Base-by-base conservation (phyloP, 2,797 vertebrate species). In the Neomorphus geoffroyi region DNA sequence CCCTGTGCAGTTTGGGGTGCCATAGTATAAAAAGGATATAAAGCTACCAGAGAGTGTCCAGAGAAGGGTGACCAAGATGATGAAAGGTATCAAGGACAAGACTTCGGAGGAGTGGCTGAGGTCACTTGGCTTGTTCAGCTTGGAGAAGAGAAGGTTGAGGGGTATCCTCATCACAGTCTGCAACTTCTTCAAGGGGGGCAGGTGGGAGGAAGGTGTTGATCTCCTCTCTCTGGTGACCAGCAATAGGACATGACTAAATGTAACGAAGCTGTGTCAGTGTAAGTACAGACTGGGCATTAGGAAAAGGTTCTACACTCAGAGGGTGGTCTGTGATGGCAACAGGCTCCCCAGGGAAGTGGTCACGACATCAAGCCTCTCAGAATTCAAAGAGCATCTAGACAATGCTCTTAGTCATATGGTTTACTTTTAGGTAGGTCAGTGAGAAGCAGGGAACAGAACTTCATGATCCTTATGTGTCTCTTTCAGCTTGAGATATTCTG, bases 231-330 rank as follows among this genome's bases (percentile, higher is more conserved):
- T 65, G 32, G 17, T 66, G 16, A 28, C 19, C 51, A 7, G 9
- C 2, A 0, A 13, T 0, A 53, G 39, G 22, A 54, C 9, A 26
- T 0, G 3, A 50, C 17, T 19, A 50, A 46, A 46, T 23, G 8
- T 33, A 78, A 54, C 22, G 28, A 84, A 58, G 30, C 17, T 70
- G 46, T 7, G 2, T 33, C 33, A 45, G 74, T 24, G 13, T 18
- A 58, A 62, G 28, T 61, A 80, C 48, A 60, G 18, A 26, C 0
- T 39, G 45, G 7, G 4, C 7, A 3, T n/a, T 27, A 41, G 43
- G 28, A 67, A 65, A 27, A 90, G 13, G 23, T 28, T 74, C 19
- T 27, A 62, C n/a, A 54, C 8, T 50, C 33, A n/a, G 48, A 33
- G 15, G 5, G 2, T n/a, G 30, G 3, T 35, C 1, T 1, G 1